These are phyloP conservation scores for Drosophila histrio DNA, from an alignment of 2,888 invertebrate species.

Conservation along the genomic window DNA sequence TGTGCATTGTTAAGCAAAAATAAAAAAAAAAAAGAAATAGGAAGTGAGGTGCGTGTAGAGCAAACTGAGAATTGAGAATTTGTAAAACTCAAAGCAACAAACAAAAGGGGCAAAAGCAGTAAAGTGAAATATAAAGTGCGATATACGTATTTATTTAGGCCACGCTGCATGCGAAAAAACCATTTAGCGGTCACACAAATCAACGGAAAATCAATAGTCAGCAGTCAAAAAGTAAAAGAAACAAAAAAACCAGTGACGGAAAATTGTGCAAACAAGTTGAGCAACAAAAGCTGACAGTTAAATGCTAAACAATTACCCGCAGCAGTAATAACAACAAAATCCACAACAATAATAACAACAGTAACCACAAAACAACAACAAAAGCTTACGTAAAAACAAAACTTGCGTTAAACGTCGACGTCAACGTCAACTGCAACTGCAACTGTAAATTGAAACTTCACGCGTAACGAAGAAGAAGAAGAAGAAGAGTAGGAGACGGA, in stretches of 20 bases:
- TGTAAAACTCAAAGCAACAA: conserved; percentile 29
- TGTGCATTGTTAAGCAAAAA: conserved; percentile 53
- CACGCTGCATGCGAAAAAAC: conserved; percentile 54
- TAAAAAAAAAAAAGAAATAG: conserved; percentile 5
- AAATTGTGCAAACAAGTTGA: conserved; percentile 70
- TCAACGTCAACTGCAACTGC: conserved; percentile 29
- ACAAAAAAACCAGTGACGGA: conserved; percentile 20
- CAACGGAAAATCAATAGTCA: conserved; percentile 73
- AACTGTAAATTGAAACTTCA: conserved; percentile 33
- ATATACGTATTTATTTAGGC: conserved; percentile 51
- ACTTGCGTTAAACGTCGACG: conserved; percentile 28
- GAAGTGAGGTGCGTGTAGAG: conserved; percentile 39
- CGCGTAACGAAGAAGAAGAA: not conserved
- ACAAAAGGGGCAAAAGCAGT: conserved; percentile 29
- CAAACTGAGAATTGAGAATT: conserved; percentile 4
- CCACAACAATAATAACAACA: conserved; percentile 30
- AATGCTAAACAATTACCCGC: conserved; percentile 30
- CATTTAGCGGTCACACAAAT: conserved; percentile 52
- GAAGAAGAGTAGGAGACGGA: not conserved
- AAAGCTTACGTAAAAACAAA: conserved; percentile 67
- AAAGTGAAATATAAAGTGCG: not conserved
- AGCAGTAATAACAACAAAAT: too few relatives aligned
- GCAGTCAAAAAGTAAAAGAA: conserved; percentile 21
- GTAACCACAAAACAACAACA: conserved; percentile 18
- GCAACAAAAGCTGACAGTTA: conserved; percentile 58